Evolutionary conservation across 2,113 vertebrate genomes (phyloP).

Genomic region (Willisornis vidua): DNA sequence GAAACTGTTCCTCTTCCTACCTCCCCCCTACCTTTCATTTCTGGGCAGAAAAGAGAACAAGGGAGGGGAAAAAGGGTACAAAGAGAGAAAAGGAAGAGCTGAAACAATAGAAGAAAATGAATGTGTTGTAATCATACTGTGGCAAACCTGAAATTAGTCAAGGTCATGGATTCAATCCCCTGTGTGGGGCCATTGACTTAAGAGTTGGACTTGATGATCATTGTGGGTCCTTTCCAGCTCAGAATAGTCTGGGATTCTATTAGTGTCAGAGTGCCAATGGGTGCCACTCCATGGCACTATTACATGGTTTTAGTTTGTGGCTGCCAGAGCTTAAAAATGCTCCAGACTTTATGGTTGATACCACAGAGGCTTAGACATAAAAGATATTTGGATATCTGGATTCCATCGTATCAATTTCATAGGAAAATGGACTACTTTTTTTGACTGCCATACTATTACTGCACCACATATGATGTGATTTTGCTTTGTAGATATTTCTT

Average conservation of each 20-base stretch:
- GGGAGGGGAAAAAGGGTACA: accelerated
- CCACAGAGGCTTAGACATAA: background rate
- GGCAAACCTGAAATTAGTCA: background rate
- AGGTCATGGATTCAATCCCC: no score
- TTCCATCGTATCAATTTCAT: background rate
- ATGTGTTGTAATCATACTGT: background rate
- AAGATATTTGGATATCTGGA: background rate
- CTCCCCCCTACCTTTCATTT: background rate
- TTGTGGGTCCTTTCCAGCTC: no score
- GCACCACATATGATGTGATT: accelerated
- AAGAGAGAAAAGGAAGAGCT: background rate
- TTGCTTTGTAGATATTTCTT: background rate
- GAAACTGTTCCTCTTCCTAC: background rate
- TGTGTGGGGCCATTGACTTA: no score
- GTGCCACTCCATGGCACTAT: background rate
- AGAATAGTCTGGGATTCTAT: no score
- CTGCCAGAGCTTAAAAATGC: background rate
- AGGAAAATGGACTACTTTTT: background rate
- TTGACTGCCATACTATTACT: background rate
- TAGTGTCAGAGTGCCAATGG: background rate
- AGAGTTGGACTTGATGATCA: no score
- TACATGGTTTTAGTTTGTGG: background rate
- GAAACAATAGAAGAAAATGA: background rate
- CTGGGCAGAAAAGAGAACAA: background rate
- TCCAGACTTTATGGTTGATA: background rate